A percentile compares a stretch with the other conserved stretches of the same genome.
Conservation (phyloP, 2,113 vertebrate genomes). For the Micromys minutus region DNA sequence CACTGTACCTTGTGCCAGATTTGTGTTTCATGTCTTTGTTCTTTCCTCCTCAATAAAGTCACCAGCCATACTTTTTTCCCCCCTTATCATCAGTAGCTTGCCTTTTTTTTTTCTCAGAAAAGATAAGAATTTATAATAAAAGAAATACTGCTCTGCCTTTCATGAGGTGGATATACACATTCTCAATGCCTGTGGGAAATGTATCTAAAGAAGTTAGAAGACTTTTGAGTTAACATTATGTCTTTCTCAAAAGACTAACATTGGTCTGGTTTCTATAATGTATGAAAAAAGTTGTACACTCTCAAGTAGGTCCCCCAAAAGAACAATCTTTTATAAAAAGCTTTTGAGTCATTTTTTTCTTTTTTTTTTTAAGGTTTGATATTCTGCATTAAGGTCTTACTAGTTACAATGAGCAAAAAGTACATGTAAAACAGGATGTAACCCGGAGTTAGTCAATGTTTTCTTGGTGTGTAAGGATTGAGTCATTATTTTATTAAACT, state of each 20-base stretch:
- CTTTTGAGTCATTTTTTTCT: slow-evolving; percentile 23
- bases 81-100: background rate
- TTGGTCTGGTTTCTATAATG: background rate
- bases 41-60: background rate
- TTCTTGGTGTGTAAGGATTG: too few relatives aligned
- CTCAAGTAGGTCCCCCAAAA: background rate
- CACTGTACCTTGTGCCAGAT: too few relatives aligned
- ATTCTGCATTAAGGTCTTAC: too few relatives aligned
- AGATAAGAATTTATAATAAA: background rate
- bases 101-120: background rate
- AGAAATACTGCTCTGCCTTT: background rate
- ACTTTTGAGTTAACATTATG: slow-evolving; percentile 5
- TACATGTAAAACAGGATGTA: too few relatives aligned
- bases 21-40: background rate
- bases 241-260: background rate
- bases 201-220: background rate
- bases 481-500: background rate
- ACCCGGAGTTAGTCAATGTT: too few relatives aligned
- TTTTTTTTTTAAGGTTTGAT: too few relatives aligned
- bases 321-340: background rate
- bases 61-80: background rate
- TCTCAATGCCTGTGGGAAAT: slow-evolving; percentile 1
- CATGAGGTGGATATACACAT: background rate
- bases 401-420: too few relatives aligned
- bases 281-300: background rate